These are phyloP conservation scores for Electrophaes corylata DNA, from an alignment of 2,888 invertebrate genomes.

Conservation along the genomic window DNA sequence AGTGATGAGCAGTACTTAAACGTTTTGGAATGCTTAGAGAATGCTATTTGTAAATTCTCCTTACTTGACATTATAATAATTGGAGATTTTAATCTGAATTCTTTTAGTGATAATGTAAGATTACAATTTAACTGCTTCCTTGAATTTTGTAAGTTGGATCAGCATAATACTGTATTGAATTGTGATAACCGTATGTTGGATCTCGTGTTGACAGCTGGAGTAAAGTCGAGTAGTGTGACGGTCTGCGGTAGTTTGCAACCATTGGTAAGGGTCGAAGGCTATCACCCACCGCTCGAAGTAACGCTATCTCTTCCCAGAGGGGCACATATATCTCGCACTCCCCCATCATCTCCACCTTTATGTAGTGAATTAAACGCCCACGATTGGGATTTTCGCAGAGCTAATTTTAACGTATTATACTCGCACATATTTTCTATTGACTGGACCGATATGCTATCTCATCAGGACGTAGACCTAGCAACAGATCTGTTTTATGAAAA, in stretches of 20 bases:
- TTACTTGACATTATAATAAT: conserved; percentile 1
- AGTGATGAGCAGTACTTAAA: conserved; percentile 7
- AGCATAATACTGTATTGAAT: conserved; percentile 7
- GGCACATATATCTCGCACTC: background rate
- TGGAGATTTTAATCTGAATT: background rate
- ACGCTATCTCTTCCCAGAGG: background rate
- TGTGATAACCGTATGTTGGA: conserved; percentile 13
- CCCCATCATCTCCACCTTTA: background rate
- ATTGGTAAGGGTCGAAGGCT: background rate
- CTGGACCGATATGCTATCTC: conserved; percentile 2
- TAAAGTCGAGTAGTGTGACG: background rate
- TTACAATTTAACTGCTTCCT: conserved; percentile 5
- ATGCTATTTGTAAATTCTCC: conserved; percentile 7
- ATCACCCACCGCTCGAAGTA: background rate
- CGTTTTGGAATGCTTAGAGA: conserved; percentile 16
- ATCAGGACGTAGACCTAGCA: conserved; percentile 3
- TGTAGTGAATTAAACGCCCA: too few species aligned
- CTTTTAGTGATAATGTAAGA: conserved; percentile 11
- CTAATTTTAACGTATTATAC: conserved; percentile 8
- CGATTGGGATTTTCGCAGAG: conserved; percentile 13
- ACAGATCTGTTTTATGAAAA: conserved; percentile 4
- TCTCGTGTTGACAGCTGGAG: conserved; percentile 4
- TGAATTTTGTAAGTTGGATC: conserved; percentile 9
- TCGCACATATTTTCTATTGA: conserved; percentile 6
- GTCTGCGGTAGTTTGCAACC: background rate